These are phyloP conservation scores for Conger conger DNA, from an alignment of 2,113 vertebrate genomes.

Conservation along the genomic window DNA sequence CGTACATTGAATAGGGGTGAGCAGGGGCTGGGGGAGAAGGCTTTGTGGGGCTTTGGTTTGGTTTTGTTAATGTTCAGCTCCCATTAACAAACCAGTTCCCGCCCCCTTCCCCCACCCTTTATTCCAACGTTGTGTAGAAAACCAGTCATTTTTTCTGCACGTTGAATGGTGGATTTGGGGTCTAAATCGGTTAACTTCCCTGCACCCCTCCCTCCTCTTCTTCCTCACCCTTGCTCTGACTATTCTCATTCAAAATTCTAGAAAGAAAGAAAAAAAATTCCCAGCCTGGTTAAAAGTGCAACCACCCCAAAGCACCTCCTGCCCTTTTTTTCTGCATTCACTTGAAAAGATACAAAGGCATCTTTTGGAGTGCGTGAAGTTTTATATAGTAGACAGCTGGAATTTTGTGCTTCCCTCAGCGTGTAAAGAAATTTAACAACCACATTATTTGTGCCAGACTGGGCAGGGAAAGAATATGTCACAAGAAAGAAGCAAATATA, in stretches of 20 bases:
- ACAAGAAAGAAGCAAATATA: not conserved
- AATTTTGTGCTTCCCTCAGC: not conserved
- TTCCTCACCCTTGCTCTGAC: not conserved
- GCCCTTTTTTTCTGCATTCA: not conserved
- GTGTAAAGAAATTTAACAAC: constrained; percentile 13
- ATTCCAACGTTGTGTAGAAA: constrained; percentile 16
- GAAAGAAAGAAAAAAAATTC: not conserved
- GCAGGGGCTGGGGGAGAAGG: not conserved
- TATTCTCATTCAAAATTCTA: constrained; percentile 9
- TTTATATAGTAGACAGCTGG: constrained; percentile 5
- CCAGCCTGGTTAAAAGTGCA: not conserved
- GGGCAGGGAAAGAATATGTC: not conserved
- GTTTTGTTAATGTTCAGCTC: constrained; percentile 22
- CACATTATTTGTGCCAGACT: constrained; percentile 6
- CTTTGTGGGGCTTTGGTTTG: constrained; percentile 16
- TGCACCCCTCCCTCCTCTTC: not conserved
- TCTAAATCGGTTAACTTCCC: constrained; percentile 24
- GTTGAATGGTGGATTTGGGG: constrained; percentile 20
- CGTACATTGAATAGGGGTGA: constrained; percentile 27
- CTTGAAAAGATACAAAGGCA: not conserved
- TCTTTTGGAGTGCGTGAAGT: not conserved
- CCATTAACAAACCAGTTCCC: not conserved
- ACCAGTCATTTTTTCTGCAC: constrained; percentile 14
- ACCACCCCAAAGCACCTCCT: too few relatives aligned
- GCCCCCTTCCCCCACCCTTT: not conserved